Evolutionary conservation across 2,113 vertebrate genomes (phyloP), one percentile per base, ranked within the genome.

Genomic region (Dermatemys mawii): DNA sequence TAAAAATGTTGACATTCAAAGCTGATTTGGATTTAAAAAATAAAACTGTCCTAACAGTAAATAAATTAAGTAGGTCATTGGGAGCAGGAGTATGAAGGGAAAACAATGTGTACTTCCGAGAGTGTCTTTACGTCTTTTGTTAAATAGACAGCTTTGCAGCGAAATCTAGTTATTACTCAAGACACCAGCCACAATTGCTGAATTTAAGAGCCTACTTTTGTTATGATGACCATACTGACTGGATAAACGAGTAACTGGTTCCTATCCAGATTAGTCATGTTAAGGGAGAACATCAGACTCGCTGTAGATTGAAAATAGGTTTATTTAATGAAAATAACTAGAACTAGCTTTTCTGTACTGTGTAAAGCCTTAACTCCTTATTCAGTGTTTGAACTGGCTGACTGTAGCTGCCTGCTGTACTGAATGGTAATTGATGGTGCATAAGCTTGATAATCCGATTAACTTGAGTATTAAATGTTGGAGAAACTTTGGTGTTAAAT

Each of bases 321-420:
- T 9, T 91, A 12, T 48, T 91, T 57, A 86, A 51, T 91, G 51
- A 79, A 53, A 50, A 32, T 84, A 38, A 38, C n/a, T 38, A 38
- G 17, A 70, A 70, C 55, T 32, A 1, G 5, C 3, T 8, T 54
- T 54, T 50, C 5, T 84, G 35, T 44, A 0, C 76, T 38, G 11
- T 48, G 13, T 41, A 48, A 35, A 63, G 6, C 53, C 75, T 88
- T 86, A 26, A 41, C 67, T 81, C 27, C 63, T 76, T 29, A 70
- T 76, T 54, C 2, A 29, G 14, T 29, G 24, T 7, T 8, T 24
- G 32, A 26, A 51, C 16, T 44, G 6, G 22, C 17, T 32, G 55
- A 60, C 27, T 32, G 27, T 60, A 60, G 5, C 80, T 90, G 70
- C 4, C 35, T 1, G 5, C 57, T 53, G 6, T 49, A 17, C 55